Base-by-base conservation (phyloP, 1,140 invertebrate species). In the Mizuhopecten yessoensis region DNA sequence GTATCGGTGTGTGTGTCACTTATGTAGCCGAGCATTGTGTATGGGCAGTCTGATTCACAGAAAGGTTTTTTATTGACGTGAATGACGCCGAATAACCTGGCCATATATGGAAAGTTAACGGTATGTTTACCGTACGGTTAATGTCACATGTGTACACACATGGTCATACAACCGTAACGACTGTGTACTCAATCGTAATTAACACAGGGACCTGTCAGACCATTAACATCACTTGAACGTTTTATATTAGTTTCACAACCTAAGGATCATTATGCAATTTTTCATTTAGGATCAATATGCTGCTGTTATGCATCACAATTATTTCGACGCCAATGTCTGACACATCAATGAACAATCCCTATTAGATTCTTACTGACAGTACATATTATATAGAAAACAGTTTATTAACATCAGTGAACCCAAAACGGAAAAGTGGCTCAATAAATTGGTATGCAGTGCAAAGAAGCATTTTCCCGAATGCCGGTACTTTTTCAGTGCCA, bases 51-150 rank as follows among this genome's bases (percentile, higher is more conserved):
- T 75, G 57, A 75, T 75, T 75, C 57, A 75, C 57, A 29, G 57
- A n/a, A 29, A 75, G n/a, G 57, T 75, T 75, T 75, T 39, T 75
- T 29, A 75, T 75, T 75, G 57, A 75, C 23, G 57, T n/a, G 57
- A 75, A 75, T 45, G 36, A 39, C 36, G 36, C 36, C 5, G 13
- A 39, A 45, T 29, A 29, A 3, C 11, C n/a, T 75, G 1, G n/a
- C 23, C 57, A 75, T 75, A 75, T 75, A 29, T 5, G 57, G 57
- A 75, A 75, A 75, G 57, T 29, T 75, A 75, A n/a, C 57, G 57
- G 57, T 75, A 29, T 75, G 57, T 75, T 75, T 75, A 75, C 45
- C 23, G 57, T 75, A 20, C 42, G 42, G 42, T 75, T 75, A 11
- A n/a, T 75, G n/a, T 75, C 57, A 75, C 57, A n/a, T 23, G 57